Evolutionary conservation across 2,113 vertebrate genomes (phyloP), one percentile per base, ranked within the genome.

Genomic region (Cheilinus undulatus): DNA sequence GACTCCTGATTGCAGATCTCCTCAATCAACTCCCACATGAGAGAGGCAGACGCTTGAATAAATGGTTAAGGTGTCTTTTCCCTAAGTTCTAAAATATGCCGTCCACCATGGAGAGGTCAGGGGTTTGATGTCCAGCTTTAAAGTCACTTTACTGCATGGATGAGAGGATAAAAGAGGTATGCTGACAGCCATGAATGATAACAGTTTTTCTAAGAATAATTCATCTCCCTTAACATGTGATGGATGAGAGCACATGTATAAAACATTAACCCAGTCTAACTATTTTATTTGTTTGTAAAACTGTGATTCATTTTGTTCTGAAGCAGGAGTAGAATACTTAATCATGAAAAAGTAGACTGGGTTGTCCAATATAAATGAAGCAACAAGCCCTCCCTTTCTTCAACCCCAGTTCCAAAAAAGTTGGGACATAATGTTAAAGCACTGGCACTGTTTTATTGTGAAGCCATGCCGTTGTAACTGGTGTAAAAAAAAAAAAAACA

Each of bases 1-100:
- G 15, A 77, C 69, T 72, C 67, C 73, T 80, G 84, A 88, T 82
- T 80, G 85, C 76, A 76, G 63, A 90, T 50, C 61, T 88, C 75
- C 54, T 88, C 78, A 83, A 61, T 90, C 77, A 87, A 64, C 81
- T 78, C 73, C 80, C 38, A 74, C 86, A 76, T 57, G 56, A 72
- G 1, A 63, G 68, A 26, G 59, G 69, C 38, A 26, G 13, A 28
- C 2, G 19, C 32, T 56, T 5, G 34, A 54, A 66, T 67, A 42
- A 80, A 73, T 42, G 58, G 50, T 69, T 23, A 80, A 70, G 40
- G 61, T 81, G 67, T 72, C 61, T 66, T 64, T 73, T 71, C 57
- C 40, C 54, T 63, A 71, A 62, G 12, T 30, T 62, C 34, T 22
- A 10, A 7, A 27, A 52, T 50, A n/a, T 36, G 36, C 57, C 17